phyloP scores from a whole-genome alignment of 2,113 vertebrate species.

The Micronycteris hirsuta region DNA sequence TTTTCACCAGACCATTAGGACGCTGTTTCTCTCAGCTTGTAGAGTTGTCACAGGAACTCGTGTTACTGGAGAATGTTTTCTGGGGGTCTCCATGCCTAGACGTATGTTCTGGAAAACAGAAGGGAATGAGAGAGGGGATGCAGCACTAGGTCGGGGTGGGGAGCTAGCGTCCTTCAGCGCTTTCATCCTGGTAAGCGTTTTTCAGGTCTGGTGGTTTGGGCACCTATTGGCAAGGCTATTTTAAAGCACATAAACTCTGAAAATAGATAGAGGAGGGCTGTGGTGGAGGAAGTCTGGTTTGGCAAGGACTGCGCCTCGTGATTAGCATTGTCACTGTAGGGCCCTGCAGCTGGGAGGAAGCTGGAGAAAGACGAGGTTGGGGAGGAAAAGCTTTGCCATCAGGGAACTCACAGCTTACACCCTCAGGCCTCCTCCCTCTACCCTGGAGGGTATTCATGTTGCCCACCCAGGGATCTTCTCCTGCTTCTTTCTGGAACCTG shows the following conservation, averaged over 20 bases:
- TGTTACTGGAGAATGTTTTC: not conserved
- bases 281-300: not conserved
- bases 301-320: not conserved
- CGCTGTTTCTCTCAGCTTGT: not conserved
- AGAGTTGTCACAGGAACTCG: not conserved
- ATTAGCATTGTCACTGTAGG: not conserved
- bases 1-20: not conserved
- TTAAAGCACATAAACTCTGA: constrained; percentile 54
- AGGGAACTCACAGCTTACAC: not conserved
- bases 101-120: not conserved
- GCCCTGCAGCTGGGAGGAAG: not conserved
- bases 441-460: not conserved
- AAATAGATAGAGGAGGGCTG: constrained; percentile 31
- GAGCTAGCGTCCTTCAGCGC: constrained; percentile 23
- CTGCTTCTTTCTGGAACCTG: not conserved
- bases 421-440: not conserved
- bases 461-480: not conserved
- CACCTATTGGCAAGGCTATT: constrained; percentile 55
- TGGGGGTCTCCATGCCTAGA: not conserved
- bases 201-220: constrained; percentile 51
- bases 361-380: not conserved
- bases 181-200: constrained; percentile 29
- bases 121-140: not conserved
- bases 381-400: not conserved
- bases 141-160: not conserved